phyloP scores from a whole-genome alignment of 2,888 invertebrate species.

The Drosophila seclusa region DNA sequence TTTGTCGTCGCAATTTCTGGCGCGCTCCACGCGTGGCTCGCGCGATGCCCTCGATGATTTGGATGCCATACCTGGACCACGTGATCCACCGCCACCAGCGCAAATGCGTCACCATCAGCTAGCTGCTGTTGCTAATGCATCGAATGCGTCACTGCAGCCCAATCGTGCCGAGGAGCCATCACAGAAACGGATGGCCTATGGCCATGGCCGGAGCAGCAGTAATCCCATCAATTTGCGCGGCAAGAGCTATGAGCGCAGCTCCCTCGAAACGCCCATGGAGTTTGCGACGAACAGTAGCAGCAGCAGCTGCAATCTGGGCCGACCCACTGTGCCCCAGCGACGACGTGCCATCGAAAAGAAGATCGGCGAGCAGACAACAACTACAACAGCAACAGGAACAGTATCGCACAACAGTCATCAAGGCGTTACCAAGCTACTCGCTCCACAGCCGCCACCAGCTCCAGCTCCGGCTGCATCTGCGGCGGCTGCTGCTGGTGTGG shows the following conservation, averaged over 20 bases:
- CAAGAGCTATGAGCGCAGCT: constrained; percentile 63
- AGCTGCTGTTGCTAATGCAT: background rate
- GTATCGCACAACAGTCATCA: background rate
- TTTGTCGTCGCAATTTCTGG: constrained; percentile 81
- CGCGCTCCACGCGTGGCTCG: constrained; percentile 81
- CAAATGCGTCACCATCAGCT: constrained; percentile 1
- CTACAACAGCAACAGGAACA: background rate
- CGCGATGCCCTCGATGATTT: constrained; percentile 82
- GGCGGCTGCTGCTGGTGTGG: constrained; percentile 9
- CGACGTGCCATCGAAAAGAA: constrained; percentile 87
- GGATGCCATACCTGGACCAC: constrained; percentile 78
- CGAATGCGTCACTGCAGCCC: constrained; percentile 9
- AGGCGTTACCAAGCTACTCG: background rate
- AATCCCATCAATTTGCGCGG: constrained; percentile 60
- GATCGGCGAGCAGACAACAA: constrained; percentile 83
- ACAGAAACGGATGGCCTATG: constrained; percentile 60
- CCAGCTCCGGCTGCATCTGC: constrained; percentile 4
- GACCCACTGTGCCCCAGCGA: constrained; percentile 89
- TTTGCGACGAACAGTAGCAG: constrained; percentile 37
- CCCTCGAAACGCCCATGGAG: constrained; percentile 35
- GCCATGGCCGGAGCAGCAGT: constrained; percentile 85
- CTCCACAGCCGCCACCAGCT: constrained; percentile 24
- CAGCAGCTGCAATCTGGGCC: constrained; percentile 71
- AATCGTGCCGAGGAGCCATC: constrained; percentile 56
- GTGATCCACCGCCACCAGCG: background rate